Evolutionary conservation across 2,797 vertebrate species (phyloP).

Genomic region (Oreochromis mossambicus): DNA sequence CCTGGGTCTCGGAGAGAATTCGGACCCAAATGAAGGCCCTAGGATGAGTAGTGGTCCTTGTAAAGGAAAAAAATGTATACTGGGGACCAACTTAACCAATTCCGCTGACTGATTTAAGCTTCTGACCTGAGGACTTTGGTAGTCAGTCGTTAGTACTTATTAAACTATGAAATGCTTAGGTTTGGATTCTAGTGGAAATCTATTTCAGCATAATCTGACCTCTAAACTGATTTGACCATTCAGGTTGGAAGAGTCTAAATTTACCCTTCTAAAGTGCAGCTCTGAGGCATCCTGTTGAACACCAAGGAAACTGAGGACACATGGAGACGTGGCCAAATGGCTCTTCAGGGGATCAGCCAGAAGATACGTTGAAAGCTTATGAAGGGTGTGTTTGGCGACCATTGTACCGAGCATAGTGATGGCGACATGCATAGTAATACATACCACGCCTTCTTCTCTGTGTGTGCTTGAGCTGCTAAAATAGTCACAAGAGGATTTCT

Average conservation of each 20-base stretch:
- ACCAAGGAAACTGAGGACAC: background rate
- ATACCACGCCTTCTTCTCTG: background rate
- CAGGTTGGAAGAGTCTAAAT: background rate
- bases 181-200: background rate
- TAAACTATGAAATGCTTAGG: constrained; percentile 14
- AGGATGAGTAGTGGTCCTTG: background rate
- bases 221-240: background rate
- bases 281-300: background rate
- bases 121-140: background rate
- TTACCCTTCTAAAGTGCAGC: background rate
- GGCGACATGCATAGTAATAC: background rate
- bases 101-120: constrained; percentile 16
- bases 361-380: constrained; percentile 31
- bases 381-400: constrained; percentile 35
- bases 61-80: background rate
- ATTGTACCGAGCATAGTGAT: background rate
- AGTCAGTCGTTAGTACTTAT: constrained; percentile 44
- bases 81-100: accelerated
- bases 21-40: accelerated
- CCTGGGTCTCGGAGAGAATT: background rate
- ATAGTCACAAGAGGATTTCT: constrained; percentile 40
- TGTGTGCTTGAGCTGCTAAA: constrained; percentile 8
- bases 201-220: background rate
- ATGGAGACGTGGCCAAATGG: background rate
- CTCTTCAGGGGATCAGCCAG: background rate